Percentiles rank a stretch among this genome's conserved stretches.
Evolutionary conservation across 2,797 vertebrate species (phyloP).

Genomic region (Pempheris klunzingeri): DNA sequence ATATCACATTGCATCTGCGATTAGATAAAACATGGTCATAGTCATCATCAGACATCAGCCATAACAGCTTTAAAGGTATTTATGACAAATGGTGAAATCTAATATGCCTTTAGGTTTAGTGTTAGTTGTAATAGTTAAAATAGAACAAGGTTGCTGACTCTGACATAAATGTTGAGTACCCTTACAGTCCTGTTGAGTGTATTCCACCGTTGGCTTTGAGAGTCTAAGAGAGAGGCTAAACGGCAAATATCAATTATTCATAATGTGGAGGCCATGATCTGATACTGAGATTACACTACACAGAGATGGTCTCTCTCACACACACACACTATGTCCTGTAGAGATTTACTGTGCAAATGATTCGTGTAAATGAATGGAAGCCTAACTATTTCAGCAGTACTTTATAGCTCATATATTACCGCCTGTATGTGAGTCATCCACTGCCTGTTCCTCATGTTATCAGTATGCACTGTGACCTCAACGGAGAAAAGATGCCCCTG

Average conservation of each 20-base stretch:
- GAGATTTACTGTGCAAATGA: constrained; percentile 38
- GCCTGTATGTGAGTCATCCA: constrained; percentile 6
- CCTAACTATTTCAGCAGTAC: constrained; percentile 1
- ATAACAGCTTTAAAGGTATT: neutral
- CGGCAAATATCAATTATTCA: constrained; percentile 65
- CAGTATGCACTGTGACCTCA: neutral
- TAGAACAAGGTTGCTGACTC: neutral
- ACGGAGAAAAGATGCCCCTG: constrained; percentile 4
- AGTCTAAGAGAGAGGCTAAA: constrained; percentile 28
- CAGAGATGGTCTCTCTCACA: constrained; percentile 8
- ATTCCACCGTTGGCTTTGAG: constrained; percentile 11
- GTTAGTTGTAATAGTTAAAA: neutral
- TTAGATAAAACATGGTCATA: too few relatives aligned
- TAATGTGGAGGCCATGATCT: constrained; percentile 53
- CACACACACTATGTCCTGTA: neutral
- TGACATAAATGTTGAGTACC: neutral
- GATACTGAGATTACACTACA: constrained; percentile 21
- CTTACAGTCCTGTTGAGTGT: neutral
- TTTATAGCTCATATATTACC: constrained; percentile 1
- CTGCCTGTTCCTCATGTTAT: constrained; percentile 6
- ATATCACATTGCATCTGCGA: neutral
- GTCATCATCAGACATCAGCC: neutral
- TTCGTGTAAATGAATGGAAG: constrained; percentile 15
- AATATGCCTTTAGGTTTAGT: neutral
- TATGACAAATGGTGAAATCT: neutral